Base-by-base conservation (phyloP, 2,797 vertebrate species). In the Catamblyrhynchus diadema region DNA sequence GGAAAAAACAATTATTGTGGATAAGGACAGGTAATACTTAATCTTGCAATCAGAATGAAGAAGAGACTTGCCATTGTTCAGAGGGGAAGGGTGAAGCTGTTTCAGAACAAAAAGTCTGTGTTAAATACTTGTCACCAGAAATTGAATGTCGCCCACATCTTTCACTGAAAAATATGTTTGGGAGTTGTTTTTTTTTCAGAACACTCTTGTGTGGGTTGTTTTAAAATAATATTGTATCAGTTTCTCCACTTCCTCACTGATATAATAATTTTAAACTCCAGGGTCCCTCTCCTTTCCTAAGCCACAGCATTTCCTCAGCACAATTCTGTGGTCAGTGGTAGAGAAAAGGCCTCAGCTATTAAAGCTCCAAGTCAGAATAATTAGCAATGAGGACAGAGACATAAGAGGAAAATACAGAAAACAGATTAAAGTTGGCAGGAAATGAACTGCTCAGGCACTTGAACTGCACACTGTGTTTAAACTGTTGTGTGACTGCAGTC, bases 21-120 rank as follows among this genome's bases (percentile, higher is more conserved):
- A 99, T 91, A 99, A 99, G 91, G 99, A 99, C 97, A 99, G 99
- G 99, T 99, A 93, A 98, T 97, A 89, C 28, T 73, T 60, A 54
- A 81, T 82, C 81, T 80, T 71, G 66, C 45, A 92, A 37, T 78
- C 33, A 86, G 47, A 44, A 54, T 54, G 21, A 61, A 25, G 39
- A 67, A 60, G 6, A 61, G 33, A 54, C 30, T 47, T 69, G 14
- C 17, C 24, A 9, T 41, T 39, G 14, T 41, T 69, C 33, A 69
- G 39, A 69, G 33, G 14, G 33, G 14, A 77, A 61, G 25, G 14
- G 8, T 27, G 41, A 78, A 54, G 32, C 14, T 48, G 25, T 62
- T 62, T 78, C 83, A 48, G 37, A 72, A 71, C 41, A 8, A 44
- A 83, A 92, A 87, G 6, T 21, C 47, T 75, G 3, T 64, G 91